Base-by-base conservation (phyloP, 2,888 invertebrate genomes). In the Eristalis tenax region DNA sequence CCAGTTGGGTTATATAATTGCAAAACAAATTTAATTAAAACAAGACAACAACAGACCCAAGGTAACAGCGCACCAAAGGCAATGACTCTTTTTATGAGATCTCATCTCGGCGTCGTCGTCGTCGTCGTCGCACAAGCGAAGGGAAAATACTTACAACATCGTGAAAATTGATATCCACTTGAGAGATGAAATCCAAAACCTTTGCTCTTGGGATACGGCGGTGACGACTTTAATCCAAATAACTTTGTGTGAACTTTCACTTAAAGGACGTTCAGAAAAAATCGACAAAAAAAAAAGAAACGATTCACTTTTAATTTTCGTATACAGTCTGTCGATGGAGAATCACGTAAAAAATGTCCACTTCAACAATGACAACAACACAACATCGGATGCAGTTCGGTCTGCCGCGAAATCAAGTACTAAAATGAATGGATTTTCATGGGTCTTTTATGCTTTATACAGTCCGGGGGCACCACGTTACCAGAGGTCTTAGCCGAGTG, bases 371-470 rank as follows among this genome's bases (percentile, higher is more conserved):
- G 43, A 81, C 26, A 74, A 63, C 50, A 76, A 79, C 83, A 83
- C 74, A 71, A 43, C 43, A 57, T 78, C 83, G 73, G 79, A 80
- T 87, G 83, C 83, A 87, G 87, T 76, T 83, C 74, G 87, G 80
- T 79, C 76, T 87, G 79, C 71, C 83, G 80, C 87, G 87, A 64
- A 83, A 83, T 83, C 87, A 87, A 87, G 76, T 87, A 87, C 87
- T 83, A 80, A 87, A 87, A 87, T 87, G 87, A 83, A 80, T 83
- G 83, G 83, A 83, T 83, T 87, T 74, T 38, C 73, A 66, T 74
- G 76, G 87, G 87, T 83, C 87, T 87, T 87, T 87, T 87, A 87
- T 87, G 87, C 87, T 87, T 87, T 87, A 87, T 87, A 87, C 83
- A n/a, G 50, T 50, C 78, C 71, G 86, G 76, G 82, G 83, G 78